These are phyloP conservation scores for Zaprionus gabonicus DNA, from an alignment of 1,140 invertebrate species.

Conservation along the genomic window DNA sequence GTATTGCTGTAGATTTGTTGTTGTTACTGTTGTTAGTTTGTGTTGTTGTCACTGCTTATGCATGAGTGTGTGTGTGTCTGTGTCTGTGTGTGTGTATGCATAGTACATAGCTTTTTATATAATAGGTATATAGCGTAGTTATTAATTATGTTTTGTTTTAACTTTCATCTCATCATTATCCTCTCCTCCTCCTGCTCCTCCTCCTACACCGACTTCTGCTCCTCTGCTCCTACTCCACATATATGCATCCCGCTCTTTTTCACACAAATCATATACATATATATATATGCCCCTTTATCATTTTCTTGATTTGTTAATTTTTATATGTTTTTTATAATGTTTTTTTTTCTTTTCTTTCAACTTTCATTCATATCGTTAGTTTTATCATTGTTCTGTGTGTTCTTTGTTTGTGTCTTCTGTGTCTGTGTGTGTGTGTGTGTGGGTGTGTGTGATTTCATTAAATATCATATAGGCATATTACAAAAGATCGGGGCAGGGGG, in stretches of 20 bases:
- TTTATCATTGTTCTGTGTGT: constrained; percentile 16
- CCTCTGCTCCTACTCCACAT: constrained; percentile 4
- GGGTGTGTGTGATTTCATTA: constrained; percentile 25
- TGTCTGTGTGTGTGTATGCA: constrained; percentile 36
- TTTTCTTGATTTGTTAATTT: not conserved
- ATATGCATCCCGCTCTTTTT: constrained; percentile 26
- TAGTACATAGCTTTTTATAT: constrained; percentile 50
- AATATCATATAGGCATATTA: constrained; percentile 54
- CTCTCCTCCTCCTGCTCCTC: constrained; percentile 13
- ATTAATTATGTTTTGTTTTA: constrained; percentile 44
- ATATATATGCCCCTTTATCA: constrained; percentile 33
- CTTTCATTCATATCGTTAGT: constrained; percentile 10
- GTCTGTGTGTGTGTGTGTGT: not conserved
- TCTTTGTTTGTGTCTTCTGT: not conserved
- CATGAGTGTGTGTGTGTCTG: not conserved
- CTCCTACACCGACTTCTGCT: constrained; percentile 15
- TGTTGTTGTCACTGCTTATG: constrained; percentile 4
- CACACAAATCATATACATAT: constrained; percentile 19
- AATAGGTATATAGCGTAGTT: constrained; percentile 51
- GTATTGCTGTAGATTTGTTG: constrained; percentile 17
- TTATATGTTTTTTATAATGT: constrained; percentile 6
- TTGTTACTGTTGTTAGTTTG: constrained; percentile 25
- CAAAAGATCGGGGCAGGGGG: constrained; percentile 11
- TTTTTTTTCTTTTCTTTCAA: not conserved
- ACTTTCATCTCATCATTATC: constrained; percentile 20